Conservation (phyloP, 2,888 invertebrate genomes). For the Xiphydria camelus region DNA sequence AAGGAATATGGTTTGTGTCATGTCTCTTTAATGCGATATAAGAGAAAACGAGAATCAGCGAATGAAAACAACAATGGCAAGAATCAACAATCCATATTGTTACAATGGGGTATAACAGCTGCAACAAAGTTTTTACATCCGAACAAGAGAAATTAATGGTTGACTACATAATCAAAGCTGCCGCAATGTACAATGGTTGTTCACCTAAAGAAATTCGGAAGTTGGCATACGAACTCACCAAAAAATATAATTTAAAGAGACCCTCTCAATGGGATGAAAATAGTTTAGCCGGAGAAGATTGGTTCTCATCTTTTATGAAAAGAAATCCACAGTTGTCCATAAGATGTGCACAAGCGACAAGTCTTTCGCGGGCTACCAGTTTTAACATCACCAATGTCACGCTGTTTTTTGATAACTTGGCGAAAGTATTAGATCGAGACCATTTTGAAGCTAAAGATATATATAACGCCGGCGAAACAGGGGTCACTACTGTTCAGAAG, state of each 20-base stretch:
- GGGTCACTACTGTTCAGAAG: slow-evolving; percentile 50
- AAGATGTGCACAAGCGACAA: slow-evolving; percentile 27
- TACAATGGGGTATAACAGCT: slow-evolving; percentile 19
- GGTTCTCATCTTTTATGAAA: slow-evolving; percentile 28
- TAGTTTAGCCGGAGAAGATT: slow-evolving; percentile 30
- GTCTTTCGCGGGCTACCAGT: slow-evolving; percentile 28
- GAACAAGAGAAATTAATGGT: slow-evolving; percentile 22
- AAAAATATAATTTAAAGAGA: slow-evolving; percentile 24
- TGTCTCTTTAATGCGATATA: slow-evolving; percentile 15
- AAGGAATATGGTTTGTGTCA: slow-evolving; percentile 10
- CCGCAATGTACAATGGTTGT: slow-evolving; percentile 28
- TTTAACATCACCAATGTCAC: slow-evolving; percentile 29
- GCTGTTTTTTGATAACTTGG: slow-evolving; percentile 10
- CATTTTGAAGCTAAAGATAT: slow-evolving; percentile 40
- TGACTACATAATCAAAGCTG: slow-evolving; percentile 23
- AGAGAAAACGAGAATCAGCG: slow-evolving; percentile 10
- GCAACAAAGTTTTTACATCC: slow-evolving; percentile 17
- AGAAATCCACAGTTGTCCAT: slow-evolving; percentile 29
- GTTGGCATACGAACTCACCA: slow-evolving; percentile 26
- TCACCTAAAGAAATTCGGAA: slow-evolving; percentile 24
- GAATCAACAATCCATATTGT: too few relatives aligned
- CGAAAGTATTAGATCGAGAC: slow-evolving; percentile 16
- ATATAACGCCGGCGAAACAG: slow-evolving; percentile 52
- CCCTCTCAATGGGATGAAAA: slow-evolving; percentile 29
- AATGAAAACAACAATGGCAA: slow-evolving; percentile 8